A percentile compares a stretch with the other conserved stretches of the same genome.
These are phyloP conservation scores for Oxyruncus cristatus DNA, from an alignment of 2,113 vertebrate genomes.

Conservation along the genomic window DNA sequence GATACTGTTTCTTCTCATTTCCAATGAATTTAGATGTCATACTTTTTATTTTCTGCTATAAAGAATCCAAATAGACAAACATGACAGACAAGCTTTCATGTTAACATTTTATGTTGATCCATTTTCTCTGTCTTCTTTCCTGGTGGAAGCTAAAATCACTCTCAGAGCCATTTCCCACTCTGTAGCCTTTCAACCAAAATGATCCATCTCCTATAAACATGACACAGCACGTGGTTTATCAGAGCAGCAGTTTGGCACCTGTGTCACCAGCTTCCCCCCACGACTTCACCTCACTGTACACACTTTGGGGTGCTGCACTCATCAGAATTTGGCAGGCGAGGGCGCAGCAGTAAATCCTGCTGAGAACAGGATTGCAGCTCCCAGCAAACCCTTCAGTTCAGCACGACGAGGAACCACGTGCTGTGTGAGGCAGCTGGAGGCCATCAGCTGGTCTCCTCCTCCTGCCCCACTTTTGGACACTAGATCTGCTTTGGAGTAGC, in stretches of 20 bases:
- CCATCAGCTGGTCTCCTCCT: neutral
- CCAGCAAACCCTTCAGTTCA: fast-evolving
- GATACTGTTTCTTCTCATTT: constrained; percentile 26
- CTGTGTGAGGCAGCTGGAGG: neutral
- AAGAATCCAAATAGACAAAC: neutral
- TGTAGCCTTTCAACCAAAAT: neutral
- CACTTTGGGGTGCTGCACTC: neutral
- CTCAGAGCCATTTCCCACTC: neutral
- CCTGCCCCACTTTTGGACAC: neutral
- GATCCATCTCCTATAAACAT: fast-evolving
- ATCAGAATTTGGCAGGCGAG: neutral
- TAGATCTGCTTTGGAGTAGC: neutral
- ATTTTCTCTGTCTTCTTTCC: neutral
- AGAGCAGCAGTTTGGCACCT: neutral
- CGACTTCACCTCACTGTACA: neutral
- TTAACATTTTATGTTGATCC: neutral
- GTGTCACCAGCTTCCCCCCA: neutral
- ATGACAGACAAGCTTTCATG: neutral
- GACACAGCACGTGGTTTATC: fast-evolving
- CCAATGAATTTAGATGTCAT: neutral
- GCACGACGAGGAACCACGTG: neutral
- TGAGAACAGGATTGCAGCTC: too few relatives aligned
- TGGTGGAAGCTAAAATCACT: neutral
- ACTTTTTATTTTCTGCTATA: neutral
- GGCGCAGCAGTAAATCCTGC: neutral